A percentile compares a stretch with the other conserved stretches of the same genome.
These are phyloP conservation scores for Thalassoma bifasciatum DNA, from an alignment of 2,113 vertebrate genomes.

Conservation along the genomic window DNA sequence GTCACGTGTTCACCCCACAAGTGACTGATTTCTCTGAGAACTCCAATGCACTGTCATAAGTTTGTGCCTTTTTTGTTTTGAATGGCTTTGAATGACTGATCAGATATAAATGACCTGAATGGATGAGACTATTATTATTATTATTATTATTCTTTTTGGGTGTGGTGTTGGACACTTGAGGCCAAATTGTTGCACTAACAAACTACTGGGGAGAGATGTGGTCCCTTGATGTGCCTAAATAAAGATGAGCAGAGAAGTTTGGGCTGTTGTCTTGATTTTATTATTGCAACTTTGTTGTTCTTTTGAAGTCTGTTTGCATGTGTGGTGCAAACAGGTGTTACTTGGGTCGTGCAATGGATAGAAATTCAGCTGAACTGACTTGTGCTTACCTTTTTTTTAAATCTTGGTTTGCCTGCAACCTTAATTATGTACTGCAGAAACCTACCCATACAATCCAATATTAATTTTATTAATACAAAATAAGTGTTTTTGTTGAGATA, in stretches of 20 bases:
- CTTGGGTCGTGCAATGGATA: no score
- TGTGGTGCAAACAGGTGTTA: no score
- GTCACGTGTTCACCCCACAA: neutral
- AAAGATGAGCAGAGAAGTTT: constrained; percentile 83
- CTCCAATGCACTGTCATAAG: constrained; percentile 36
- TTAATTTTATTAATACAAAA: no score
- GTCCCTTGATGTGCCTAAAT: constrained; percentile 91
- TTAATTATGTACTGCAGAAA: no score
- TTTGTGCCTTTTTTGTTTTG: constrained; percentile 48
- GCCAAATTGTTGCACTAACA: constrained; percentile 39
- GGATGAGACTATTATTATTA: neutral
- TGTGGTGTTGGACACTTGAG: constrained; percentile 81
- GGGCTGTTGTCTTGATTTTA: constrained; percentile 42
- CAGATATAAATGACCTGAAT: constrained; percentile 13
- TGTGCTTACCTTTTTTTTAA: no score
- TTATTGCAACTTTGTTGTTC: neutral
- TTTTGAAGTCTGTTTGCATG: no score
- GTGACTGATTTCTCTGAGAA: constrained; percentile 10
- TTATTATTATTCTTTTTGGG: constrained; percentile 58
- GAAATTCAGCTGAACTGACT: no score
- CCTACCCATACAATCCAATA: no score
- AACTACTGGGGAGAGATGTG: constrained; percentile 34
- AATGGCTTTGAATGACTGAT: constrained; percentile 38
- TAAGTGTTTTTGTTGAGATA: no score
- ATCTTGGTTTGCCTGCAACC: no score